Evolutionary conservation across 1,140 invertebrate genomes (phyloP), one percentile per base, ranked within the genome.

Genomic region (Hylaeus volcanicus): DNA sequence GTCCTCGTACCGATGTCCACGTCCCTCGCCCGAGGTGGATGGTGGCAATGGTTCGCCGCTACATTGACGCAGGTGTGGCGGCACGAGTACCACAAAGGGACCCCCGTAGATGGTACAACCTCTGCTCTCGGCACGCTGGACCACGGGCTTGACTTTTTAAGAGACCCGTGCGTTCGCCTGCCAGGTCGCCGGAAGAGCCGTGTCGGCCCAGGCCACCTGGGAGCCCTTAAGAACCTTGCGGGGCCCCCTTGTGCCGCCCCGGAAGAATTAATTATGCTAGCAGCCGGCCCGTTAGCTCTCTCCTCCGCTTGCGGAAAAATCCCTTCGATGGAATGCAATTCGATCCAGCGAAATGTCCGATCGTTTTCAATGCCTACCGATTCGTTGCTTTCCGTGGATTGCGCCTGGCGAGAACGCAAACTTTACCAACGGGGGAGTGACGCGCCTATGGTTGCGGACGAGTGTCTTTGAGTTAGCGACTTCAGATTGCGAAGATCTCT

Each of bases 41-140:
- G 71, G 77, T 79, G 71, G 77, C 77, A 74, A 79, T 79, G 71
- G 71, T 71, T 63, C 56, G 70, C 71, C 56, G n/a, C 56, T 70
- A 81, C 73, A 80, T 77, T 81, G 84, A 73, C 77, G 87, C 88
- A 89, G 87, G 87, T 88, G 88, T 89, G 86, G 88, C 88, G 88
- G 87, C 84, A 60, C 77, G 82, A 66, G 56, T 80, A n/a, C 74
- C 87, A 86, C 77, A 89, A 89, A 89, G 88, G 76, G 68, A 63
- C 84, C 87, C 15, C 70, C 79, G 61, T 89, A 88, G 87, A 89
- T 88, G 86, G 88, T 74, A 81, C 79, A 89, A 85, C 79, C 73
- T 79, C 77, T 79, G 70, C 70, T 73, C 77, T 74, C 69, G 56
- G 66, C 56, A 39, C 45, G 15, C 51, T 15, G 51, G 68, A 70